Evolutionary conservation across 1,140 invertebrate genomes (phyloP), one percentile per base, ranked within the genome.

Genomic region (Nebria ingens): DNA sequence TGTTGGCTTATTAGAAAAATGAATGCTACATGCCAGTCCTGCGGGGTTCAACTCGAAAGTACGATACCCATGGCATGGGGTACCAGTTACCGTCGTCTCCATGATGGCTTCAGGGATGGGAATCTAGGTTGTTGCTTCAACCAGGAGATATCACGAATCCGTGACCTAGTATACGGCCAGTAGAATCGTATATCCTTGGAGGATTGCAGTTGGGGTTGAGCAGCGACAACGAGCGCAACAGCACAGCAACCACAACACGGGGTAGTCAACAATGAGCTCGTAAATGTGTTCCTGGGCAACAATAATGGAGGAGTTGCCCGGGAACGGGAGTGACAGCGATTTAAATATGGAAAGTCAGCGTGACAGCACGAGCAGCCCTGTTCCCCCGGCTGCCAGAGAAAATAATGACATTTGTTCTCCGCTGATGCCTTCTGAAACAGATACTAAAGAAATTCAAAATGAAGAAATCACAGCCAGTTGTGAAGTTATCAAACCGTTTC

Each of bases 121-220:
- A 45, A 45, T 12, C 40, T 45, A 45, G 40, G 40, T 45, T 45
- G 40, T 45, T 45, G 40, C 6, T 45, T 45, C 40, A 17, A 9
- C 17, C 9, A 12, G 40, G 40, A 45, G 40, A 45, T 17, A 45
- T 45, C 40, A 11, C 40, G 4, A 13, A 45, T 9, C 40, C 15
- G 40, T 45, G 40, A 45, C 40, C 40, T 17, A 29, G 13, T n/a
- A 9, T 34, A n/a, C 25, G 6, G 25, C 25, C 25, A 34, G 25
- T n/a, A 6, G n/a, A 6, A 34, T 6, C n/a, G 25, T 34, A n/a
- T 34, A 34, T 45, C 9, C 17, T 45, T 45, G 3, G 25, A 29
- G 17, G 40, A 12, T 45, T 9, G 6, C 17, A 17, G 40, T 45
- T 45, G 40, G 6, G 15, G 17, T 11, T 45, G 40, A 29, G 25